Base-by-base conservation (phyloP, 2,797 vertebrate species). In the Pygocentrus nattereri region DNA sequence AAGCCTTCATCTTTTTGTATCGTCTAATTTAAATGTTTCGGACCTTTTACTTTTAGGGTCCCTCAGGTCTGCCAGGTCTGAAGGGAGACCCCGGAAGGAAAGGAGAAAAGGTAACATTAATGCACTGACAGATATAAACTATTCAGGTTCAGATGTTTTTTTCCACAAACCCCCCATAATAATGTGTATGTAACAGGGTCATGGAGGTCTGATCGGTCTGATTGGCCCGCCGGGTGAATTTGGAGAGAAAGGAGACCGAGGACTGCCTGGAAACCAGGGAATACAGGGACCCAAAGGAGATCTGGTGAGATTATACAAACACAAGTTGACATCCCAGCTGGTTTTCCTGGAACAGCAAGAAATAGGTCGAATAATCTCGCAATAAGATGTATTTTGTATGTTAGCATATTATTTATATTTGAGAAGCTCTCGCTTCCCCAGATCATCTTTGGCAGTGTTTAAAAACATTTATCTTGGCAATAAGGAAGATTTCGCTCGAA, bases 181-280 rank as follows among this genome's bases (percentile, higher is more conserved):
- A 34, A 64, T 70, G 4, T 87, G 67, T 82, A 21, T 84, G 38
- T 52, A 44, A 30, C 88, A 99, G 98, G 98, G 98, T 86, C 98
- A 99, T 19, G 97, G 97, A 0, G 98, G 98, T 84, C 92, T 99
- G 65, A 99, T 99, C 5, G 98, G 98, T 71, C 94, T 99, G 76
- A 99, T 99, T 11, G 98, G 98, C 0, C 97, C 97, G 0, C 97
- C 98, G 0, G 98, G 98, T 61, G 98, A 99, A 83, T 95, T 96
- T 13, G 98, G 98, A 85, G 98, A 99, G 82, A 99, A 99, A 87
- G 98, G 98, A 0, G 98, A 99, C 88, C 91, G 97, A 76, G 98
- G 98, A 1, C 93, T 98, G 30, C 97, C 97, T 0, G 98, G 98
- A 15, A 96, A 96, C 62, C 97, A 98, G 89, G 98, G 98, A 23